Percentiles rank a stretch among this genome's conserved stretches.
Conservation (phyloP, 2,113 vertebrate genomes). For the Oostethus manadensis region DNA sequence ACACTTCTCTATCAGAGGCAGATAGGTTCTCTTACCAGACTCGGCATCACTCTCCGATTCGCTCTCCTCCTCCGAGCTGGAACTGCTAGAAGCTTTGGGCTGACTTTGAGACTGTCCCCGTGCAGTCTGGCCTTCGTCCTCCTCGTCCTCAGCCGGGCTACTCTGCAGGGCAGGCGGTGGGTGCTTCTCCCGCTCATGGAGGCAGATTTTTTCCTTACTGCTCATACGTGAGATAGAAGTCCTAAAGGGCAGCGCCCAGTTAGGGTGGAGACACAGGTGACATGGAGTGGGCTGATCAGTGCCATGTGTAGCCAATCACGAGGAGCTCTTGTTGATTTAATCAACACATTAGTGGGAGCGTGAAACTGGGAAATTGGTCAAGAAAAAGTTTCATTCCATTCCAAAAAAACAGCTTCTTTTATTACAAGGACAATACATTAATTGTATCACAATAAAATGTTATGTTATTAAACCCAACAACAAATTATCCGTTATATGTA, state of each 20-base stretch:
- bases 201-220: slow-evolving; percentile 77
- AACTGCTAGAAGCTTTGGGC: slow-evolving; percentile 74
- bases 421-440: too few relatives aligned
- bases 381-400: too few relatives aligned
- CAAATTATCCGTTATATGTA: too few relatives aligned
- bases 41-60: slow-evolving; percentile 76
- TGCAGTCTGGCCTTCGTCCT: slow-evolving; percentile 64
- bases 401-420: too few relatives aligned
- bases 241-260: slow-evolving; percentile 67
- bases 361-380: background rate
- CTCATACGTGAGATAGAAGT: slow-evolving; percentile 83
- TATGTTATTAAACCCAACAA: too few relatives aligned
- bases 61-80: slow-evolving; percentile 77
- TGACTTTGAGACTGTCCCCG: slow-evolving; percentile 50
- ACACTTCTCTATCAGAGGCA: background rate
- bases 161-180: slow-evolving; percentile 69
- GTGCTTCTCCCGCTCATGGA: slow-evolving; percentile 77
- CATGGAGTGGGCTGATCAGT: slow-evolving; percentile 72
- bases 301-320: slow-evolving; percentile 69
- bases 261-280: slow-evolving; percentile 58
- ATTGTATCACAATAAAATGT: too few relatives aligned
- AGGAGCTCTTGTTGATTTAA: slow-evolving; percentile 41
- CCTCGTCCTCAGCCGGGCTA: slow-evolving; percentile 70
- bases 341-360: slow-evolving; percentile 24
- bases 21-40: slow-evolving; percentile 58